Evolutionary conservation across 1,140 invertebrate genomes (phyloP).

Genomic region (Aphelinus certus): DNA sequence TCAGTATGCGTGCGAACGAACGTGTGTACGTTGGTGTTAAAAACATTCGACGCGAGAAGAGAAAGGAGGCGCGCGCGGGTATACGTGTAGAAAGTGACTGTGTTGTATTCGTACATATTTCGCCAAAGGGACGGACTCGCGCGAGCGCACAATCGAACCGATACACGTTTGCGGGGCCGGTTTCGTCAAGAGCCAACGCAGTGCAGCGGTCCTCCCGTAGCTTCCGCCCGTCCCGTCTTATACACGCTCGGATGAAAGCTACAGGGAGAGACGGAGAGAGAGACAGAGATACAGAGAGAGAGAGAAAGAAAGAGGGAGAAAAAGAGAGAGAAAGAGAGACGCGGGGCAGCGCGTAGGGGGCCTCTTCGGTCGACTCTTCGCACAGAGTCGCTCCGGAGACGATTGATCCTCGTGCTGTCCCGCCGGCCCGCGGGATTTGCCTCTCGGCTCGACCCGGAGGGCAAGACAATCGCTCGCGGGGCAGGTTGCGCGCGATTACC

Average conservation of each 20-base stretch:
- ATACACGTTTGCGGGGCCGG: background rate
- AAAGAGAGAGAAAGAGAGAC: background rate
- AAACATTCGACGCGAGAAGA: constrained; percentile 24
- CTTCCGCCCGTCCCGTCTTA: background rate
- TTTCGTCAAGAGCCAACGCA: background rate
- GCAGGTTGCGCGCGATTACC: background rate
- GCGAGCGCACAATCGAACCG: background rate
- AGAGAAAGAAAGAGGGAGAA: too few relatives aligned
- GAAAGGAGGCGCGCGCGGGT: constrained; percentile 16
- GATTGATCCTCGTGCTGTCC: background rate
- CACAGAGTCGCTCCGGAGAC: background rate
- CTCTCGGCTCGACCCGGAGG: too few relatives aligned
- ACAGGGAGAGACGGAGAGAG: background rate
- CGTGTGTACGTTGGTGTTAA: constrained; percentile 21
- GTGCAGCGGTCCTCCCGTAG: constrained; percentile 15
- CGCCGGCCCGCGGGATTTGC: too few relatives aligned
- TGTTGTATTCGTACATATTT: constrained; percentile 33
- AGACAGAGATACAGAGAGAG: background rate
- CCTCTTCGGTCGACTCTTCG: constrained; percentile 14
- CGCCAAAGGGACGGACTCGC: background rate
- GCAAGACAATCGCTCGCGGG: too few relatives aligned
- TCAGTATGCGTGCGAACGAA: constrained; percentile 17
- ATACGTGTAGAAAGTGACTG: constrained; percentile 33
- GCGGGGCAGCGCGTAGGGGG: background rate
- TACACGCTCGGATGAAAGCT: constrained; percentile 16